Evolutionary conservation across 1,140 invertebrate species (phyloP).

Genomic region (Drosophila trapezifrons): DNA sequence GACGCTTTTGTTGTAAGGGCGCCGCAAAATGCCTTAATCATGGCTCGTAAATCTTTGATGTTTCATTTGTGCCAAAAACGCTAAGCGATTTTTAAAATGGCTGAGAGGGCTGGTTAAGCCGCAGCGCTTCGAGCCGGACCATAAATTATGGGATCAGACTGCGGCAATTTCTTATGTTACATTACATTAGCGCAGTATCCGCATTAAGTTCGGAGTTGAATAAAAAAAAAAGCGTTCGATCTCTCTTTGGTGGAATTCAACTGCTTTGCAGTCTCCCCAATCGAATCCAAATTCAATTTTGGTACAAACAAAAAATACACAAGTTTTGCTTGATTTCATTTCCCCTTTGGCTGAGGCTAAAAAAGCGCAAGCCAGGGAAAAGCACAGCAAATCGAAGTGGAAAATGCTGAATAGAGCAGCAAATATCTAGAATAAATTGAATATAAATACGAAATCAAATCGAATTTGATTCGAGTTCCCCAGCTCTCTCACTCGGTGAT

Average conservation of each 20-base stretch:
- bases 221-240: background rate
- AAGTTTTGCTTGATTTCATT: conserved; percentile 50
- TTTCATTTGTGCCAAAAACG: conserved; percentile 78
- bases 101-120: conserved; percentile 32
- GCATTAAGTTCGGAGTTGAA: background rate
- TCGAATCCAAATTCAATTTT: conserved; percentile 50
- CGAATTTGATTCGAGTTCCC: conserved; percentile 45
- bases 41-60: conserved; percentile 82
- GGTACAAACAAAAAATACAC: conserved; percentile 44
- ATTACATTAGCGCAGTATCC: conserved; percentile 26
- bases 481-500: conserved; percentile 18
- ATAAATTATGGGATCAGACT: conserved; percentile 68
- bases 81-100: conserved; percentile 78
- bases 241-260: conserved; percentile 5
- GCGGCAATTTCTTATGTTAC: conserved; percentile 61
- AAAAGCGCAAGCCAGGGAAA: conserved; percentile 34
- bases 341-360: conserved; percentile 24
- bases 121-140: conserved; percentile 42
- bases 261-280: conserved; percentile 11
- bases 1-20: conserved; percentile 25
- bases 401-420: conserved; percentile 59
- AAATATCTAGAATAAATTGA: conserved; percentile 76
- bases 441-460: conserved; percentile 79
- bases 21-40: conserved; percentile 77
- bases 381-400: conserved; percentile 21